Base-by-base conservation (phyloP, 2,888 invertebrate genomes). In the Strigamia maritima region DNA sequence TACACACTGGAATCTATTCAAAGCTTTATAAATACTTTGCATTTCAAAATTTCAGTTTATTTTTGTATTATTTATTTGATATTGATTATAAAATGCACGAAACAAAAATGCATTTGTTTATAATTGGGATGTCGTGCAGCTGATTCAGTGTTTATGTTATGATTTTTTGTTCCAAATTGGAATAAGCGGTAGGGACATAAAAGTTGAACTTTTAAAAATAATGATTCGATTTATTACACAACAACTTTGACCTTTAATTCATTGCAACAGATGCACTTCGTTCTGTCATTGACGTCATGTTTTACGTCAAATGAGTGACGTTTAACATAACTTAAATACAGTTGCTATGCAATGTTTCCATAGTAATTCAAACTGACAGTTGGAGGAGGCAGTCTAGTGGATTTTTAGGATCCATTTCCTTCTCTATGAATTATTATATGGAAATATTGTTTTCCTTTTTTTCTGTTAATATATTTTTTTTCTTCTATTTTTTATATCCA, bases 141-240 rank as follows among this genome's bases (percentile, higher is more conserved):
- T 40, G 40, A 40, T 40, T 2, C 6, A 3, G 16, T 40, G 40
- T 40, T 40, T 3, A 2, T 10, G 40, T n/a, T 60, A n/a, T n/a
- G n/a, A n/a, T 60, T 24, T 60, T 60, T 19, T 31, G 31, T 19
- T 60, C 60, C 10, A 10, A 7, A 60, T 60, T 60, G 4, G 16
- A 49, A 10, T 10, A 49, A 49, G 49, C 49, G 19, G 16, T 19
- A 60, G n/a, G 19, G 24, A 19, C 8, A 22, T 60, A 19, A 60
- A 60, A 60, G n/a, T 40, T 40, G 40, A 40, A 40, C 40, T 40
- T 40, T 40, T 40, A 3, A 24, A 60, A 60, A 60, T 22, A 60
- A 60, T 60, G 24, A 19, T 16, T n/a, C n/a, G 60, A 60, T 60
- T 60, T 60, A 60, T 60, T 60, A 24, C 60, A 60, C 60, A 60